Evolutionary conservation across 2,113 vertebrate genomes (phyloP), one percentile per base, ranked within the genome.

Genomic region (Ciconia boyciana): DNA sequence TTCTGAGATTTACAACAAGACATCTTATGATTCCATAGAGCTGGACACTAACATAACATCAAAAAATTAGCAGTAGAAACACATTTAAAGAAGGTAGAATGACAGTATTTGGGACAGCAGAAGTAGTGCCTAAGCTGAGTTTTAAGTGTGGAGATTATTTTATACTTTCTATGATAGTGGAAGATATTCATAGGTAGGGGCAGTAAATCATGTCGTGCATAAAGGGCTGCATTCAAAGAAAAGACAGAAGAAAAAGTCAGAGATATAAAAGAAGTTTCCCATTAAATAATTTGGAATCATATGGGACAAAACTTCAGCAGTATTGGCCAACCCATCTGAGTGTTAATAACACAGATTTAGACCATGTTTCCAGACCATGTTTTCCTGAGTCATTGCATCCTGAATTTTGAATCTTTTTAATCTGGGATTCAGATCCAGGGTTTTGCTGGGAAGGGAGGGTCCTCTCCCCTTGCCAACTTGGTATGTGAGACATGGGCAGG

Each of bases 401-500:
- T 82, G 25, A 69, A 46, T 78, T 91, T 61, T 6, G 1, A 51
- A 19, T 29, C 26, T 54, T 39, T 61, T 78, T 36, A 10, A 55
- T 70, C 19, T 49, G 14, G 18, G 41, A 69, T 65, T 89, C n/a
- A 78, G 21, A 68, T 74, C 6, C 44, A 49, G 4, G 9, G 11
- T 10, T 43, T 66, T 61, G 10, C 7, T 52, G 16, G 7, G 11
- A 80, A 70, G 6, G 25, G 7, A 48, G 6, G 3, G 7, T 64
- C 25, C 12, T 69, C 4, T 54, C 11, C 34, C 17, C 21, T 60
- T 83, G 26, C 1, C 15, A 41, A 6, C 4, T 66, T 62, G 7
- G 15, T 43, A 25, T 48, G 14, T 0, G 0, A 52, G 10, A 19
- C 32, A 36, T 39, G 4, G 7, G 6, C 3, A 41, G 8, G 7